Evolutionary conservation across 2,113 vertebrate genomes (phyloP).

Genomic region (Misgurnus mizolepis): DNA sequence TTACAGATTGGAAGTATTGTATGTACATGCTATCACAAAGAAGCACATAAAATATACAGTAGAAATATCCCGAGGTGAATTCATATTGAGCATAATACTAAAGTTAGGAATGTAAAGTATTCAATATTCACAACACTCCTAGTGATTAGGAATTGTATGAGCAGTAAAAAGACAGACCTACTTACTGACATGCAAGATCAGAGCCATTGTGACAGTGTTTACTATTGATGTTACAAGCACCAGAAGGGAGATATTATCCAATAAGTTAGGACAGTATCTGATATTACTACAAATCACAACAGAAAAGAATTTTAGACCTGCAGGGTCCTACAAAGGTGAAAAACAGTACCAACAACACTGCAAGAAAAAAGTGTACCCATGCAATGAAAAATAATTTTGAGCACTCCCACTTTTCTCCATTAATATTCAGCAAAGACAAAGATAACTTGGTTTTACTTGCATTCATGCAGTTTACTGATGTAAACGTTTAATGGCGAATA

Average conservation of each 20-base stretch:
- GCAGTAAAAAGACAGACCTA: slow-evolving; percentile 60
- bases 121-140: slow-evolving; percentile 71
- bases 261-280: slow-evolving; percentile 42
- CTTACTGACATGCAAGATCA: slow-evolving; percentile 88
- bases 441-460: slow-evolving; percentile 9
- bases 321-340: background rate
- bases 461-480: slow-evolving; percentile 14
- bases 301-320: slow-evolving; percentile 21
- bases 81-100: slow-evolving; percentile 80
- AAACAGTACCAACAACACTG: slow-evolving; percentile 35
- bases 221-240: slow-evolving; percentile 69
- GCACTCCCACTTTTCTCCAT: background rate
- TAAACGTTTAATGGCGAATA: background rate
- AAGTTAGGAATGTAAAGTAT: slow-evolving; percentile 82
- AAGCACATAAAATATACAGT: slow-evolving; percentile 85
- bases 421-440: slow-evolving; percentile 19
- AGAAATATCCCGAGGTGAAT: slow-evolving; percentile 85
- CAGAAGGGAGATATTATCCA: slow-evolving; percentile 45
- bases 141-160: slow-evolving; percentile 69
- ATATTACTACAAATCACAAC: slow-evolving; percentile 53
- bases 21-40: slow-evolving; percentile 93
- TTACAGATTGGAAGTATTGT: slow-evolving; percentile 80
- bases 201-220: slow-evolving; percentile 81
- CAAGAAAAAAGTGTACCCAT: slow-evolving; percentile 32
- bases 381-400: slow-evolving; percentile 24